A percentile compares a stretch with the other conserved stretches of the same genome.
Conservation (phyloP, 2,888 invertebrate species). For the Hedya salicella region DNA sequence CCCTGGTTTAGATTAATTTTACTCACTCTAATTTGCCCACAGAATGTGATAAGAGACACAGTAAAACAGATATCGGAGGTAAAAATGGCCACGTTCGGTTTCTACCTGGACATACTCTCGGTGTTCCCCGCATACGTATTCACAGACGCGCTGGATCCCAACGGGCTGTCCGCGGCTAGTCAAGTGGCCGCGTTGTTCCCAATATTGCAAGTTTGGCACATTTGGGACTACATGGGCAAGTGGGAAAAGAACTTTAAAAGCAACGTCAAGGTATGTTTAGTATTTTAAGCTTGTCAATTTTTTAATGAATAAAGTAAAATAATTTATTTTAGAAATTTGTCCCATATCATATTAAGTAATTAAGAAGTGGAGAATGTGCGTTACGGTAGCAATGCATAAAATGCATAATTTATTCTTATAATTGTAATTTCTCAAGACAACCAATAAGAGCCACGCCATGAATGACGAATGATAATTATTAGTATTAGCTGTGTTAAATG, state of each 20-base stretch:
- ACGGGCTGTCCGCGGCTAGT: constrained; percentile 59
- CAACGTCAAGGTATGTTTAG: constrained; percentile 62
- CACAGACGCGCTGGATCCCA: constrained; percentile 69
- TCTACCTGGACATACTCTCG: constrained; percentile 76
- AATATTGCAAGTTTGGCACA: constrained; percentile 75
- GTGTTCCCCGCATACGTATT: constrained; percentile 76
- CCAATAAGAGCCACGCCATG: too few species aligned
- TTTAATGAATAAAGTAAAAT: too few species aligned
- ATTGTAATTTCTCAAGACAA: too few species aligned
- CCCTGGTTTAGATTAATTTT: neutral
- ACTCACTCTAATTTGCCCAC: neutral
- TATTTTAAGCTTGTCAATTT: neutral
- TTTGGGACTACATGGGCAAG: constrained; percentile 70
- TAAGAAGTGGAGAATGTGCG: too few species aligned
- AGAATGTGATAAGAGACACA: constrained; percentile 70
- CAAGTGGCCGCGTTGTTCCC: constrained; percentile 69
- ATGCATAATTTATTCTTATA: too few species aligned
- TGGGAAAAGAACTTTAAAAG: constrained; percentile 68
- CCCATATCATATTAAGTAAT: too few species aligned
- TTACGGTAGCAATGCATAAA: too few species aligned
- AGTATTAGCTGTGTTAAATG: too few species aligned
- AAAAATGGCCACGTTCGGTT: constrained; percentile 74
- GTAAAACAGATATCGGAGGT: constrained; percentile 75
- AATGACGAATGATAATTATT: too few species aligned
- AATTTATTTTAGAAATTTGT: too few species aligned